A percentile compares a stretch with the other conserved stretches of the same genome.
Conservation (phyloP, 30 jellyfish, hydroid and myxozoan genomes). For the Aurelia coerulea region DNA sequence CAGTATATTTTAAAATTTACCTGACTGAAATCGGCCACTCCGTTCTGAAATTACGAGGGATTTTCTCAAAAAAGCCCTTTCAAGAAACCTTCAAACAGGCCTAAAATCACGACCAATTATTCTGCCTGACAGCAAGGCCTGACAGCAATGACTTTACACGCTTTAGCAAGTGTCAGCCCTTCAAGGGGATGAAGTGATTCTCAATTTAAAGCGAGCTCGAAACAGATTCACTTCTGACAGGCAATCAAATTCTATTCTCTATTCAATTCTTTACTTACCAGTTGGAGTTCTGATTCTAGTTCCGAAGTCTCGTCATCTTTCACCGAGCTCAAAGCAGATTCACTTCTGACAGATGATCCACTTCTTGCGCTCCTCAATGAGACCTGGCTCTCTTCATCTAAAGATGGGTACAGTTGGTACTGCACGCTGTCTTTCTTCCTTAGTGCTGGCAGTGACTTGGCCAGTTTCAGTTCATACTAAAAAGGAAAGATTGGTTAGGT, state of each 20-base stretch:
- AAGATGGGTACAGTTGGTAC: constrained; percentile 15
- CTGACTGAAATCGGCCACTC: too few relatives aligned
- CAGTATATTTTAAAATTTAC: too few relatives aligned
- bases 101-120: too few relatives aligned
- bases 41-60: too few relatives aligned
- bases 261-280: constrained; percentile 7
- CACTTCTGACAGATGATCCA: constrained; percentile 19
- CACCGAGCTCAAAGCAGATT: constrained; percentile 6
- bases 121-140: too few relatives aligned
- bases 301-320: constrained; percentile 8
- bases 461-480: constrained; percentile 60
- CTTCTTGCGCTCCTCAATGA: constrained; percentile 29
- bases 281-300: constrained; percentile 31
- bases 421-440: not conserved
- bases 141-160: too few relatives aligned
- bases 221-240: constrained; percentile 10
- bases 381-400: constrained; percentile 47
- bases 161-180: too few relatives aligned
- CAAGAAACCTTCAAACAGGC: too few relatives aligned
- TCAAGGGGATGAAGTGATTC: too few relatives aligned
- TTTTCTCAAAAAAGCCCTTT: too few relatives aligned
- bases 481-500: not conserved
- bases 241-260: too few relatives aligned
- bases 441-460: not conserved
- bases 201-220: not conserved